phyloP scores from a whole-genome alignment of 2,113 vertebrate genomes.

The Ptychochromis oligacanthus region DNA sequence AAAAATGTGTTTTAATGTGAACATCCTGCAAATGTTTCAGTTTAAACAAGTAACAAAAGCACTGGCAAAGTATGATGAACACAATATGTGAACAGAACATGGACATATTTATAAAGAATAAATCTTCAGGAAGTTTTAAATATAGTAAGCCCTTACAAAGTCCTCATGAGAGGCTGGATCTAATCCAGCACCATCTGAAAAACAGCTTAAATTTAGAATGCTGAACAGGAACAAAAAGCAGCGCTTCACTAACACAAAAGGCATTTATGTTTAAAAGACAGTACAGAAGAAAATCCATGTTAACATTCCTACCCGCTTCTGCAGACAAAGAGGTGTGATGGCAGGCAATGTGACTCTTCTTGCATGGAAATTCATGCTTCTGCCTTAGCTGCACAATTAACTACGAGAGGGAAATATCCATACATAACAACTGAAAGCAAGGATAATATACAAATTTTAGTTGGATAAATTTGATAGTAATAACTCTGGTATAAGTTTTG shows the following conservation, averaged over 20 bases:
- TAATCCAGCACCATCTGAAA: background rate
- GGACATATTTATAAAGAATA: background rate
- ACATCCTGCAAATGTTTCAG: background rate
- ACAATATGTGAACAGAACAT: background rate
- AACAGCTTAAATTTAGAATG: background rate
- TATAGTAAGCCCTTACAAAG: background rate
- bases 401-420: slow-evolving; percentile 47
- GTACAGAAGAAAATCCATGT: slow-evolving; percentile 29
- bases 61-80: background rate
- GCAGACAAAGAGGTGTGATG: slow-evolving; percentile 88
- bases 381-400: slow-evolving; percentile 61
- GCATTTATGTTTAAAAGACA: background rate
- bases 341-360: slow-evolving; percentile 91
- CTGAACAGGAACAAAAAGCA: background rate
- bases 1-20: background rate
- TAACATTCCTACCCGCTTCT: slow-evolving; percentile 87
- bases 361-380: slow-evolving; percentile 89
- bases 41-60: background rate
- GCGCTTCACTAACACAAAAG: background rate
- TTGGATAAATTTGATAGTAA: background rate
- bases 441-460: background rate
- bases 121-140: background rate
- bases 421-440: slow-evolving; percentile 47
- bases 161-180: background rate
- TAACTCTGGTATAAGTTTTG: background rate